These are phyloP conservation scores for Zoanthus sansibaricus DNA, from an alignment of 92 coral and sea anemone genomes.

Conservation along the genomic window DNA sequence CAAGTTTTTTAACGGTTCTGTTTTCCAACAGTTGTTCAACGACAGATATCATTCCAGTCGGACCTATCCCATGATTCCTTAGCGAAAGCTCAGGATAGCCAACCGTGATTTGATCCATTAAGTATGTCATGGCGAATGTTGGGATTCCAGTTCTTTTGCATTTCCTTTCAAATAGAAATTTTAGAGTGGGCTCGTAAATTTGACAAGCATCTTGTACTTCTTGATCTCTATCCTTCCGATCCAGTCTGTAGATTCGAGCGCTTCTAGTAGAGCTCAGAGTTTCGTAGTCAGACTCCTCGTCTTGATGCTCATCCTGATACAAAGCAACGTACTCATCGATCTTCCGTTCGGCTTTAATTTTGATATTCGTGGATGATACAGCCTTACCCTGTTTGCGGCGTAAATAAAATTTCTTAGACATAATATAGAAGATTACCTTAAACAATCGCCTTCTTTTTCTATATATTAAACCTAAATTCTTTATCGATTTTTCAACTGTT, in stretches of 20 bases:
- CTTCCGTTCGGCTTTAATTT: constrained; percentile 79
- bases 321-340: constrained; percentile 72
- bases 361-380: constrained; percentile 82
- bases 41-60: constrained; percentile 80
- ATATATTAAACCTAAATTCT: too few relatives aligned
- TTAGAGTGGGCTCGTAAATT: constrained; percentile 71
- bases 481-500: not conserved
- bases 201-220: constrained; percentile 93
- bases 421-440: constrained; percentile 14
- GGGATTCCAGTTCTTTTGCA: constrained; percentile 82
- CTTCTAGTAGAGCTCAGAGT: constrained; percentile 23
- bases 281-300: constrained; percentile 36
- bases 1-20: constrained; percentile 72
- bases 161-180: constrained; percentile 65
- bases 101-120: constrained; percentile 76
- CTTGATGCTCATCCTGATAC: constrained; percentile 36
- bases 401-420: constrained; percentile 76
- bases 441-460: not conserved
- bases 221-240: constrained; percentile 84
- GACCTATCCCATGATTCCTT: constrained; percentile 95
- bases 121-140: constrained; percentile 83
- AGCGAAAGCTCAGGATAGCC: constrained; percentile 76
- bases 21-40: constrained; percentile 83
- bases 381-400: constrained; percentile 85
- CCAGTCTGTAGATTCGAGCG: constrained; percentile 77